A percentile compares a stretch with the other conserved stretches of the same genome.
Conservation (phyloP, 2,113 vertebrate species). For the Petrocephalus zakoni region DNA sequence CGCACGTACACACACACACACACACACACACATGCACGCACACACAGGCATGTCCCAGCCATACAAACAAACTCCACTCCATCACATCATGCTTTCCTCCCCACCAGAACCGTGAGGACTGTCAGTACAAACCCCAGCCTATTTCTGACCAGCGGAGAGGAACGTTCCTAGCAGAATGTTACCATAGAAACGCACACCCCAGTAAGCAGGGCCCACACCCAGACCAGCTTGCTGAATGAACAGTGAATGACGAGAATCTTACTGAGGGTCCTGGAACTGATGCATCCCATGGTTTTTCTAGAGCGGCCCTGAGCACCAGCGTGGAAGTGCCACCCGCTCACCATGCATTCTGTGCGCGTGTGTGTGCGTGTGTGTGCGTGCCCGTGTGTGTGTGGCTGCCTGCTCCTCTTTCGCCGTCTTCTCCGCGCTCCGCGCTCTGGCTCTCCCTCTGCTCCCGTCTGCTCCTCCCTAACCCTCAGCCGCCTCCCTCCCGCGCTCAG, state of each 20-base stretch:
- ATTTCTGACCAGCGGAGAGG: conserved; percentile 7
- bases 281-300: conserved; percentile 74
- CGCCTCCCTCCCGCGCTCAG: conserved; percentile 23
- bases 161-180: conserved; percentile 10
- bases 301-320: conserved; percentile 68
- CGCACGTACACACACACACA: not conserved
- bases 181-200: conserved; percentile 23
- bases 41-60: conserved; percentile 21
- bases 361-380: not conserved
- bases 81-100: conserved; percentile 19
- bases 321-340: conserved; percentile 63
- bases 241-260: conserved; percentile 48
- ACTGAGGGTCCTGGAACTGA: conserved; percentile 72
- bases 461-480: conserved; percentile 24
- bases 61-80: conserved; percentile 31
- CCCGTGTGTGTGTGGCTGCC: not conserved
- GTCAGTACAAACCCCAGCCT: conserved; percentile 4
- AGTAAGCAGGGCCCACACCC: conserved; percentile 7
- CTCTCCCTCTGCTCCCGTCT: conserved; percentile 26
- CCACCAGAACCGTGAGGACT: conserved; percentile 26
- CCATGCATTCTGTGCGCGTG: conserved; percentile 57
- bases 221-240: conserved; percentile 33
- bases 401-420: conserved; percentile 10
- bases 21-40: conserved; percentile 23
- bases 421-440: not conserved